Base-by-base conservation (phyloP, 2,113 vertebrate genomes). In the Eretmochelys imbricata region DNA sequence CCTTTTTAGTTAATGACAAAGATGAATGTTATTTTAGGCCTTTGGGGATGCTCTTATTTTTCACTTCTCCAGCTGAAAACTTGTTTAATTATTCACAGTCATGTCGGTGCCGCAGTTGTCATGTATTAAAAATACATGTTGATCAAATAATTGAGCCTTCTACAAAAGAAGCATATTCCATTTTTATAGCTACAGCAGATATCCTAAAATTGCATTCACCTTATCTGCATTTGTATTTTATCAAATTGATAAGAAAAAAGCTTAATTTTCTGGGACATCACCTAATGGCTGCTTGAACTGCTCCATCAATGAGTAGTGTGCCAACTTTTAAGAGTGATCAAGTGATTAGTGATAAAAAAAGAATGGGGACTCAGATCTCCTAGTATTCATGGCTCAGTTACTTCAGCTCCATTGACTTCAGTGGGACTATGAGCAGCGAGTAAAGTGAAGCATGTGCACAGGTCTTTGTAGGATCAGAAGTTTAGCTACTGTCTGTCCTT, bases 11-110 rank as follows among this genome's bases (percentile, higher is more conserved):
- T 93, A 89, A 46, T 83, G 85, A 85, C 69, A 88, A 95, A 89
- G 80, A 90, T 62, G 55, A 91, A 27, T 95, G 78, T 92, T 93
- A 75, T 97, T 97, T 88, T 76, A 50, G 51, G 69, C 75, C 46
- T 55, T 5, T 31, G 90, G 84, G 59, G 90, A 91, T 42, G 25
- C 10, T 94, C 91, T 96, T 93, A 84, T 91, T 95, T 96, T 93
- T 93, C 19, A 16, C 80, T 89, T 94, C 76, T 92, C 13, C 93
- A 91, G 75, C 79, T 89, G 84, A 94, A 96, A 95, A 82, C 79
- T 24, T 31, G 24, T 93, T 84, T 80, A 69, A 82, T 88, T 92
- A 7, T 53, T 93, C 55, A 54, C 20, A 31, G 75, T 94, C 50
- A 29, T 90, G 53, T 91, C 87, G 90, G 55, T 80, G 82, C 46